Evolutionary conservation across 2,888 invertebrate genomes (phyloP).

Genomic region (Ceraclea dissimilis): DNA sequence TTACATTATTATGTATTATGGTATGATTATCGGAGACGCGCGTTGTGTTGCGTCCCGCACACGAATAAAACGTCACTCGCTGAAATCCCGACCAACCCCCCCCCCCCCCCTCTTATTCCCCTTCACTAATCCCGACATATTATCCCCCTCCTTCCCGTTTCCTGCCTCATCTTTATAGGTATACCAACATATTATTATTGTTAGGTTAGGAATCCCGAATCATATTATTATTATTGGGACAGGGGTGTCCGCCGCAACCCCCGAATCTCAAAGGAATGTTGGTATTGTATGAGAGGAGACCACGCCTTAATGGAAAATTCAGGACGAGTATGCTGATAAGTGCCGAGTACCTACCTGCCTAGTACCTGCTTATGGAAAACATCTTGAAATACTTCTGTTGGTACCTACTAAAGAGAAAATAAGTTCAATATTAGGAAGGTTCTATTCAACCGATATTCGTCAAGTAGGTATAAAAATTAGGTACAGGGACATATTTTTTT

Average conservation of each 20-base stretch:
- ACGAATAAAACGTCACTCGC: constrained; percentile 21
- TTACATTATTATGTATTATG: not conserved
- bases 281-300: not conserved
- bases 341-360: too few relatives aligned
- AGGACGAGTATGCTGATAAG: not conserved
- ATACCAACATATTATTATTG: too few relatives aligned
- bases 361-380: too few relatives aligned
- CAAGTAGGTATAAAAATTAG: too few relatives aligned
- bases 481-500: too few relatives aligned
- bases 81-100: constrained; percentile 13
- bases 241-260: not conserved
- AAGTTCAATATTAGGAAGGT: too few relatives aligned
- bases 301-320: not conserved
- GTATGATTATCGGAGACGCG: constrained; percentile 10
- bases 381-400: too few relatives aligned
- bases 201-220: not conserved
- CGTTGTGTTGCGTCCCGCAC: constrained; percentile 18
- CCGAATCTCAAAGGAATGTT: not conserved
- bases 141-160: not conserved
- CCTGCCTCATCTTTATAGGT: too few relatives aligned
- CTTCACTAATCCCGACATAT: constrained; percentile 6
- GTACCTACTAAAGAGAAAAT: too few relatives aligned
- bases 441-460: too few relatives aligned
- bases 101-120: not conserved
- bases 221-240: not conserved